Percentiles rank a stretch among this genome's conserved stretches.
phyloP scores from a whole-genome alignment of 1,140 invertebrate genomes.

The Drosophila burlai region DNA sequence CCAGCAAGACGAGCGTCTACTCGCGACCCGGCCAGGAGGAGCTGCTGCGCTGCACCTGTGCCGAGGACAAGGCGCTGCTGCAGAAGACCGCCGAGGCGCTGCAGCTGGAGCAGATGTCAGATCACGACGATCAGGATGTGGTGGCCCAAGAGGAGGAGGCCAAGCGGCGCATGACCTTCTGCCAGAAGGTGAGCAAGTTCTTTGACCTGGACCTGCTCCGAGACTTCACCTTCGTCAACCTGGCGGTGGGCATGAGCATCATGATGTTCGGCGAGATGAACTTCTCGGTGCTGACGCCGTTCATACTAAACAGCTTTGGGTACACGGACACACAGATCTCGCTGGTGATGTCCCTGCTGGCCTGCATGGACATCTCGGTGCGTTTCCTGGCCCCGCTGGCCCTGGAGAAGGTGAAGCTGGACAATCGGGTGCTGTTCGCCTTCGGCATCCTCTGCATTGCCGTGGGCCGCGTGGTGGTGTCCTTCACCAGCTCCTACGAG shows the following conservation, averaged over 20 bases:
- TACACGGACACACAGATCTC: conserved; percentile 87
- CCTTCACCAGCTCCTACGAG: conserved; percentile 64
- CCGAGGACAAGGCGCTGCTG: conserved; percentile 69
- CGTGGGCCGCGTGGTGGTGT: conserved; percentile 86
- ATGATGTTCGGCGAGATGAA: conserved; percentile 90
- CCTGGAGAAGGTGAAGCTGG: conserved; percentile 87
- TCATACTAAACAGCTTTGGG: conserved; percentile 88
- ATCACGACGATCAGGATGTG: conserved; percentile 16
- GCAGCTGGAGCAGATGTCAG: conserved; percentile 21
- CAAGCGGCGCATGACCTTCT: conserved; percentile 84
- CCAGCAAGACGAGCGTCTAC: conserved; percentile 70
- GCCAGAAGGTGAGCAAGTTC: conserved; percentile 86
- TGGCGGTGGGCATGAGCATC: conserved; percentile 89
- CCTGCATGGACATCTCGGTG: conserved; percentile 87
- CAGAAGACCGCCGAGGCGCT: conserved; percentile 63
- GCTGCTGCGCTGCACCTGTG: conserved; percentile 69
- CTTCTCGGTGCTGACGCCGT: conserved; percentile 89
- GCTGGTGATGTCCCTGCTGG: conserved; percentile 88
- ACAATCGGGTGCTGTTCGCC: conserved; percentile 89
- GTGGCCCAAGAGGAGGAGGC: conserved; percentile 56
- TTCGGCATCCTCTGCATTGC: conserved; percentile 88
- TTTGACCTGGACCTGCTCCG: conserved; percentile 89
- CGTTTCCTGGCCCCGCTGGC: conserved; percentile 88
- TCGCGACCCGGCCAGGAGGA: conserved; percentile 55
- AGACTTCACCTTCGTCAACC: conserved; percentile 89